Evolutionary conservation across 2,113 vertebrate genomes (phyloP), one percentile per base, ranked within the genome.

Genomic region (Athene noctua): DNA sequence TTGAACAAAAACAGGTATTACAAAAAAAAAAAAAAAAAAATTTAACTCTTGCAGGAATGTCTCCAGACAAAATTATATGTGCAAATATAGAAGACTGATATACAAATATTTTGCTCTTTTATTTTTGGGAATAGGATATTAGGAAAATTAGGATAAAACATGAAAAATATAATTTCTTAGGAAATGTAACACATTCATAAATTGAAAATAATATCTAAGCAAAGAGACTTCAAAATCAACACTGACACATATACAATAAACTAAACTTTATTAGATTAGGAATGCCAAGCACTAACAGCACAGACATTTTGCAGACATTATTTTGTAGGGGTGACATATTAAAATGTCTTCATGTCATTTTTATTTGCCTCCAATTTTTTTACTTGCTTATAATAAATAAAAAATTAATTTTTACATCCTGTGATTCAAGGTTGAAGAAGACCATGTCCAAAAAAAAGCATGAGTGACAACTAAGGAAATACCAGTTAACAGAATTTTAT

Each of bases 381-480:
- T 22, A 30, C 44, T 92, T 80, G 80, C 63, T 94, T 95, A 81
- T 66, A 95, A 91, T 52, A 79, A 91, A 94, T 80, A 95, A 86
- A 90, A 97, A 96, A 97, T 47, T 87, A 96, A 96, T 96, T 96
- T 96, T 90, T 96, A 92, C 72, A 96, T 71, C 18, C 59, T 32
- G 12, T 90, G 54, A 78, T 96, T 95, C 92, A 97, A 95, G 80
- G 95, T 94, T 97, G 87, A 87, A 54, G 83, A 90, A 97, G 78
- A 94, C 83, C 80, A 87, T 71, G 67, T 94, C 88, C 97, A 94
- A 97, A 87, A 73, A 74, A 90, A 96, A 80, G 67, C 96, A 95
- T 97, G 97, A 97, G 74, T 97, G 96, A 98, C 91, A 95, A 46
- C 89, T 86, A 95, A 88, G 96, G 96, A 98, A 97, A 97, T 97